Percentiles rank a stretch among this genome's conserved stretches.
These are phyloP conservation scores for Buceros bicornis DNA, from an alignment of 2,797 vertebrate species.

Conservation along the genomic window DNA sequence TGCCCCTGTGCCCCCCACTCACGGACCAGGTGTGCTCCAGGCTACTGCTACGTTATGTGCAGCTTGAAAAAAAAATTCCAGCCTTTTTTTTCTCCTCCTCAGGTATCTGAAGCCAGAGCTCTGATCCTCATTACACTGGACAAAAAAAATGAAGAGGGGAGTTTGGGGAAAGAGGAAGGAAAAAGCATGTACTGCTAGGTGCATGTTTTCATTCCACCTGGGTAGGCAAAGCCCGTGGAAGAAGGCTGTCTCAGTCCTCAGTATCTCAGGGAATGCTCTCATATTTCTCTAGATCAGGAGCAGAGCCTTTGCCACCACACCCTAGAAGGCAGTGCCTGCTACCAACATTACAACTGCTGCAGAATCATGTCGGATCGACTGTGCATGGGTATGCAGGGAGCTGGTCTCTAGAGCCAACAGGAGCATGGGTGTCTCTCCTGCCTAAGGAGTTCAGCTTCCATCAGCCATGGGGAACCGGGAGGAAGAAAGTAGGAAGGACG, in stretches of 20 bases:
- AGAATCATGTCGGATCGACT: background rate
- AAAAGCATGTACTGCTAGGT: background rate
- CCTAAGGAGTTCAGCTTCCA: background rate
- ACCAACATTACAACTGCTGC: background rate
- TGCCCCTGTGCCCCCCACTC: background rate
- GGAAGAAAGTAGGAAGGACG: background rate
- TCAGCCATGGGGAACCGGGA: background rate
- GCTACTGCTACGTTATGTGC: background rate
- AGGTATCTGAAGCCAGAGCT: background rate
- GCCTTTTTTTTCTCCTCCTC: background rate
- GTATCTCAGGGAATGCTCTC: conserved; percentile 5
- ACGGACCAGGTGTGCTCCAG: background rate
- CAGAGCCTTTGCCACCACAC: background rate
- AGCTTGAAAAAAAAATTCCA: background rate
- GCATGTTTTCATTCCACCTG: background rate
- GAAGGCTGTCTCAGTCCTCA: background rate
- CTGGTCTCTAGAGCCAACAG: background rate
- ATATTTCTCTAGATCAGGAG: background rate
- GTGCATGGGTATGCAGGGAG: background rate
- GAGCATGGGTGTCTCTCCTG: background rate
- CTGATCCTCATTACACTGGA: background rate
- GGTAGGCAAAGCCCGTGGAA: background rate
- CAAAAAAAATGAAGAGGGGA: background rate
- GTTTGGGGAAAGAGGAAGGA: background rate
- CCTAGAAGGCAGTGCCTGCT: background rate